A percentile compares a stretch with the other conserved stretches of the same genome.
phyloP scores from a whole-genome alignment of 2,888 invertebrate species.

The Cepaea hortensis region DNA sequence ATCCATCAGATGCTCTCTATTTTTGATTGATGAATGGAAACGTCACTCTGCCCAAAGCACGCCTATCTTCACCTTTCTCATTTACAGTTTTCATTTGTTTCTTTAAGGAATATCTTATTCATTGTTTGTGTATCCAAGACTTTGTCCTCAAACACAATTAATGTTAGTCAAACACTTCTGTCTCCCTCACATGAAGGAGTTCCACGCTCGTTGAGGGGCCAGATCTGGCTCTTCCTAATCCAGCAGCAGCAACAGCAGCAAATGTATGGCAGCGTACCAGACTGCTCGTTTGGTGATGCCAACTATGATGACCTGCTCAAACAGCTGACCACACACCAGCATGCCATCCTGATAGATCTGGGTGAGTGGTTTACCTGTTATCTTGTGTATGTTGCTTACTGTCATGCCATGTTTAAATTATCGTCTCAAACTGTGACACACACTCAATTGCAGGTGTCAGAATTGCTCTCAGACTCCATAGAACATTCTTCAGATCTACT shows the following conservation, averaged over 20 bases:
- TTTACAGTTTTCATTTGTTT: not conserved
- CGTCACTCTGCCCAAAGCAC: no score
- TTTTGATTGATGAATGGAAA: no score
- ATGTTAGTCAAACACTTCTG: not conserved
- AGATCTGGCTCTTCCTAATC: slow-evolving; percentile 93
- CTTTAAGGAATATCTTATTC: not conserved
- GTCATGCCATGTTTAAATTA: no score
- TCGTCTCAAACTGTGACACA: no score
- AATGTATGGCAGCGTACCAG: slow-evolving; percentile 55
- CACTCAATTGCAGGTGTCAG: no score
- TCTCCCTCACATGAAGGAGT: slow-evolving; percentile 81
- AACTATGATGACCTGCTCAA: slow-evolving; percentile 88
- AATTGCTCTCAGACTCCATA: no score
- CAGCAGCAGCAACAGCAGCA: slow-evolving; percentile 80
- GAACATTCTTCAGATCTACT: no score
- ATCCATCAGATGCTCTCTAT: no score
- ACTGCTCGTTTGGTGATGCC: slow-evolving; percentile 70
- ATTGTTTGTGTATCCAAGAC: not conserved
- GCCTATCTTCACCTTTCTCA: not conserved
- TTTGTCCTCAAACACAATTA: not conserved
- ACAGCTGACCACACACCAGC: slow-evolving; percentile 95
- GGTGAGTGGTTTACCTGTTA: slow-evolving; percentile 79
- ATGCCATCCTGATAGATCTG: slow-evolving; percentile 95
- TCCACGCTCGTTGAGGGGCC: slow-evolving; percentile 88
- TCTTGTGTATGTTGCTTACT: no score